Evolutionary conservation across 1,140 invertebrate species (phyloP), one percentile per base, ranked within the genome.

Genomic region (Papilio polyxenes): DNA sequence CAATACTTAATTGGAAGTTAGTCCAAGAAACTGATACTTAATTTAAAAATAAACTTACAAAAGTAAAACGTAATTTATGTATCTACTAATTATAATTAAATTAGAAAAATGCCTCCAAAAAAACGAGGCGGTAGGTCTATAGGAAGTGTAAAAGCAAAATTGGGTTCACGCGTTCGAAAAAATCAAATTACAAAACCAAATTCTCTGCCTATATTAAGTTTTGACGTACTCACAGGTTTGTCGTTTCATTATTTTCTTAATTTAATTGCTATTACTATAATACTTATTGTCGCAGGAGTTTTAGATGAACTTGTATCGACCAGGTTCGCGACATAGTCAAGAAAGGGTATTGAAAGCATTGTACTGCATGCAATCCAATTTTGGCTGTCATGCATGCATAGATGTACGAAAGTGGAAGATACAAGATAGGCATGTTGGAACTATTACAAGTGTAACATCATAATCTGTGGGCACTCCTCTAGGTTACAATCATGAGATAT

Each of bases 91-190:
- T 37, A 2, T 37, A 13, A 15, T 37, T 65, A 65, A 31, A 23
- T 3, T 65, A 37, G 6, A 5, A 69, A 37, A 69, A 69, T 69
- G 65, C 65, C 65, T 69, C 65, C 65, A 69, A 69, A 69, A 37
- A 69, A 69, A 69, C 65, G 65, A 69, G 65, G 65, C 3, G 65
- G 65, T 69, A 69, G 65, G 23, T 40, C 65, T 69, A 5, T 40
- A 6, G 31, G 31, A 69, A 37, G 65, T 69, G 11, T 40, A 69
- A 69, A 37, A 23, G 4, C 23, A 69, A 69, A 31, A 37, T 37
- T 69, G 31, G 4, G 65, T 37, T 17, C 23, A 69, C 65, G 13
- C 65, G 65, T 15, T 37, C 23, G 65, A 23, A 69, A 69, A 37
- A 69, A 37, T 15, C 20, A 65, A 65, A 69, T 17, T 40, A 37